phyloP scores from a whole-genome alignment of 2,888 invertebrate genomes.

The Thalpophila matura region DNA sequence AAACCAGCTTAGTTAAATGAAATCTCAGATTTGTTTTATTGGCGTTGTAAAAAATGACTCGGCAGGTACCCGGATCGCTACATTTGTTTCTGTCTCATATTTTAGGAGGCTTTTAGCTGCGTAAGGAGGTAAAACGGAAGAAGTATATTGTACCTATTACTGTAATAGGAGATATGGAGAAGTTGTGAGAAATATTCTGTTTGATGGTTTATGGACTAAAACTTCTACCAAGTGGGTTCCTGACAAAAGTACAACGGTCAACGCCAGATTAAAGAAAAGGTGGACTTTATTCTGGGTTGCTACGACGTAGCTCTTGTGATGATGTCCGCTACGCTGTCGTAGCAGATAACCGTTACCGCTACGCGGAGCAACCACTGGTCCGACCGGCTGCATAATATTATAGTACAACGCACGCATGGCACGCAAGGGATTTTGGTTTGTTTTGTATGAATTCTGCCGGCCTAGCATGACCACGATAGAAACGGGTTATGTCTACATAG shows the following conservation, averaged over 20 bases:
- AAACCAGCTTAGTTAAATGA: constrained; percentile 65
- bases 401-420: too few species aligned
- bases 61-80: constrained; percentile 29
- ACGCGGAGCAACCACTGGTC: background rate
- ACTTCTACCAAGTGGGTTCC: too few species aligned
- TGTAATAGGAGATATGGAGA: background rate
- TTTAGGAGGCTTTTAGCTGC: constrained; percentile 28
- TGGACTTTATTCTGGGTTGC: too few species aligned
- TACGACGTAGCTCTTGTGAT: constrained; percentile 31
- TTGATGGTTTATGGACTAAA: too few species aligned
- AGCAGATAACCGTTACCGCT: constrained; percentile 6
- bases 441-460: too few species aligned
- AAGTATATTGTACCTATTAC: constrained; percentile 4
- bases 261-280: too few species aligned
- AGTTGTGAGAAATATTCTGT: background rate
- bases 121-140: background rate
- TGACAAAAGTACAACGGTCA: too few species aligned
- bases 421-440: too few species aligned
- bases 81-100: constrained; percentile 47
- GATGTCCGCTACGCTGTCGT: constrained; percentile 17
- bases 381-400: too few species aligned
- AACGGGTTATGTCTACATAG: too few species aligned
- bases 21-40: constrained; percentile 64
- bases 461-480: too few species aligned
- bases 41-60: constrained; percentile 50